Conservation (phyloP, 1,140 invertebrate species). For the Drosophila setifemur region DNA sequence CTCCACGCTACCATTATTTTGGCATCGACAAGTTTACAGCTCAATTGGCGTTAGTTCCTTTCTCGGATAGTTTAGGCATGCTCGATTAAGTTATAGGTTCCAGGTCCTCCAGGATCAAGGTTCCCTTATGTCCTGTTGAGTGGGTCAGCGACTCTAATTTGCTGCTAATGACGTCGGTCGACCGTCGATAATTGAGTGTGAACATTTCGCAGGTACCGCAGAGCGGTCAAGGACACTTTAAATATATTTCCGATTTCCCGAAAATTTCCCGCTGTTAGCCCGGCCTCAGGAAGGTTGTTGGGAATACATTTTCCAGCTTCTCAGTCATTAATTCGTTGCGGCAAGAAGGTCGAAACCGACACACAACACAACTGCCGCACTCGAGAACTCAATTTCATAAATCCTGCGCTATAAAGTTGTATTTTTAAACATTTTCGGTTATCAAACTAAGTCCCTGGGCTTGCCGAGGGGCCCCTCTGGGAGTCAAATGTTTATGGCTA, state of each 20-base stretch:
- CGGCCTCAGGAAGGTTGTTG: slow-evolving; percentile 28
- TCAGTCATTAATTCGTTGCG: slow-evolving; percentile 44
- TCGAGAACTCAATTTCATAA: slow-evolving; percentile 27
- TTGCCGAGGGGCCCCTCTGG: slow-evolving; percentile 16
- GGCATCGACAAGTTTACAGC: slow-evolving; percentile 34
- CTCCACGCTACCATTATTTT: slow-evolving; percentile 64
- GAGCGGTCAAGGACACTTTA: slow-evolving; percentile 39
- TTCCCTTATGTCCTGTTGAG: slow-evolving; percentile 24
- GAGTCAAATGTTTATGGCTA: slow-evolving; percentile 50
- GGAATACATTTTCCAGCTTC: slow-evolving; percentile 20
- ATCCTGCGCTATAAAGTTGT: slow-evolving; percentile 44
- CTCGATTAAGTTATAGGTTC: slow-evolving; percentile 39
- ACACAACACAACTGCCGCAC: neutral
- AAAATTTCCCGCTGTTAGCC: slow-evolving; percentile 30
- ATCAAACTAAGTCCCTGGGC: slow-evolving; percentile 51
- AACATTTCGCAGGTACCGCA: slow-evolving; percentile 40
- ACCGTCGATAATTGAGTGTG: slow-evolving; percentile 76
- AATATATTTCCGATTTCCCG: slow-evolving; percentile 22
- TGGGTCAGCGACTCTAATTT: slow-evolving; percentile 53
- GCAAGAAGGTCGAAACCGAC: slow-evolving; percentile 29
- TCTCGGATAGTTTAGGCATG: slow-evolving; percentile 17
- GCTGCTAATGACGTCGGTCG: slow-evolving; percentile 74
- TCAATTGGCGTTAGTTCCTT: slow-evolving; percentile 50
- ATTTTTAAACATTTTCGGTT: slow-evolving; percentile 52
- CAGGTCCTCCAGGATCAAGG: slow-evolving; percentile 4